Percentiles rank a stretch among this genome's conserved stretches.
These are phyloP conservation scores for Didymodactylos carnosus DNA, from an alignment of 2,888 invertebrate genomes.

Conservation along the genomic window DNA sequence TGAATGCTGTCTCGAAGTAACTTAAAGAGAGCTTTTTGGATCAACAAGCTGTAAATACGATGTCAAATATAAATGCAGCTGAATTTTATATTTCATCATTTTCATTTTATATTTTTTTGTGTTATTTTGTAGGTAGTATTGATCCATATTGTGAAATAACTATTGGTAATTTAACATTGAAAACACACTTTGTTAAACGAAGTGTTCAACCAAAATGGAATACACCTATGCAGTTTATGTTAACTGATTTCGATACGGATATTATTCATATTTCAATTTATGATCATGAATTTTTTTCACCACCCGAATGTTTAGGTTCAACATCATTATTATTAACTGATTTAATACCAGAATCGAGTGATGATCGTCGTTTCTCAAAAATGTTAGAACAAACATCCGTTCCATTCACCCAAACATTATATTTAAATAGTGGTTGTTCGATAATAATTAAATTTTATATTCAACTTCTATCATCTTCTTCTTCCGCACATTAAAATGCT, in stretches of 20 bases:
- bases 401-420: not conserved
- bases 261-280: slow-evolving; percentile 49
- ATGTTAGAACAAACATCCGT: not conserved
- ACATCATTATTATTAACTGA: not conserved
- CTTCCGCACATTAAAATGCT: too few relatives aligned
- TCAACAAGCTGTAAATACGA: too few relatives aligned
- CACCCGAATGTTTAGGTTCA: slow-evolving; percentile 22
- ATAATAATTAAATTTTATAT: not conserved
- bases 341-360: not conserved
- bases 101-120: not conserved
- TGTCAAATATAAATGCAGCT: too few relatives aligned
- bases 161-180: slow-evolving; percentile 51
- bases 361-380: too few relatives aligned
- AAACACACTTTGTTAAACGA: slow-evolving; percentile 43
- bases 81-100: too few relatives aligned
- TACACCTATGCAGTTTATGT: slow-evolving; percentile 53
- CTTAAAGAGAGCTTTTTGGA: too few relatives aligned
- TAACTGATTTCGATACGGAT: slow-evolving; percentile 48
- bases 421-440: not conserved
- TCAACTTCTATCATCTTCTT: not conserved
- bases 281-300: slow-evolving; percentile 50
- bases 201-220: slow-evolving; percentile 50
- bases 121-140: slow-evolving; percentile 38
- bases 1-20: too few relatives aligned
- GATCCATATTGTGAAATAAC: slow-evolving; percentile 54